A percentile compares a stretch with the other conserved stretches of the same genome.
Evolutionary conservation across 2,797 vertebrate species (phyloP).

Genomic region (Mus spretus): DNA sequence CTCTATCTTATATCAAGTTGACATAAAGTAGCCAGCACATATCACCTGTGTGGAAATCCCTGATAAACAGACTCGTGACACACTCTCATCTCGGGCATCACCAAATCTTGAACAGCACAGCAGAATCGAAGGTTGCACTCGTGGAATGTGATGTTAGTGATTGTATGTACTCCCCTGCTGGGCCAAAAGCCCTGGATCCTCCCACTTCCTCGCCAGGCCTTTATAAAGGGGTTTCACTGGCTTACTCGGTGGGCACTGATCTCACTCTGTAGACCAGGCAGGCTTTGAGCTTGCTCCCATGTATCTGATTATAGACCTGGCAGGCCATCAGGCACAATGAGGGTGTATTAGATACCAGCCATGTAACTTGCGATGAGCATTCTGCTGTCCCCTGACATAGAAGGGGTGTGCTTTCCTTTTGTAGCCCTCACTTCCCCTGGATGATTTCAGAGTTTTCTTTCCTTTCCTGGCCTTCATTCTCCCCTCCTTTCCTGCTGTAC

Average conservation of each 20-base stretch:
- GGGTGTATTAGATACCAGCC: not conserved
- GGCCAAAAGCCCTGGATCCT: not conserved
- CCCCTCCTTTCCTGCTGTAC: not conserved
- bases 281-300: not conserved
- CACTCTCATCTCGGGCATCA: not conserved
- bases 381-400: not conserved
- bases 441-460: not conserved
- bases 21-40: not conserved
- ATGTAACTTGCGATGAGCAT: not conserved
- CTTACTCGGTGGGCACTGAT: not conserved
- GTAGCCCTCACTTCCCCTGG: not conserved
- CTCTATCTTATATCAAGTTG: not conserved
- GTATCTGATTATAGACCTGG: not conserved
- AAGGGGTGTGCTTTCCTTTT: not conserved
- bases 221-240: not conserved
- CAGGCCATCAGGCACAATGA: not conserved
- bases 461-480: not conserved
- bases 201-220: not conserved
- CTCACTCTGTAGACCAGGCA: not conserved
- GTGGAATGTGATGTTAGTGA: not conserved
- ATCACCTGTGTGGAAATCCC: not conserved
- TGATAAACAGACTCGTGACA: not conserved
- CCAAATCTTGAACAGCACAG: not conserved
- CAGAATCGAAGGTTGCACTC: not conserved
- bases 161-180: not conserved